Conservation (phyloP, 1,140 invertebrate species). For the Drosophila navojoa region DNA sequence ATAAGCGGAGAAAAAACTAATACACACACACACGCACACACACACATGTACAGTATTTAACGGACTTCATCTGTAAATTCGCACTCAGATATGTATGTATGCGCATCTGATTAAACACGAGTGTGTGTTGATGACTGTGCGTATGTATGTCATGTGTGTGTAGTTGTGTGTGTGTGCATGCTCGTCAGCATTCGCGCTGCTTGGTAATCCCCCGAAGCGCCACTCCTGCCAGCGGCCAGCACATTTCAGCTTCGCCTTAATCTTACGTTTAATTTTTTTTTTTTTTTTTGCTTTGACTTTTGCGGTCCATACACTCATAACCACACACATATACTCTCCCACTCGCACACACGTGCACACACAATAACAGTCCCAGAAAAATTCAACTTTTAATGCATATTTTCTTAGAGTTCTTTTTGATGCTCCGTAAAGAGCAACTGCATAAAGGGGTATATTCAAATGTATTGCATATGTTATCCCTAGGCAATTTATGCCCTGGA, state of each 20-base stretch:
- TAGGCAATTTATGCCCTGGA: too few relatives aligned
- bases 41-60: conserved; percentile 1
- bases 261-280: conserved; percentile 74
- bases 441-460: not conserved
- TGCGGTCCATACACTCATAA: conserved; percentile 31
- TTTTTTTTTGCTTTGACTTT: conserved; percentile 76
- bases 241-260: conserved; percentile 66
- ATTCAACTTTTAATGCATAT: conserved; percentile 54
- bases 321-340: not conserved
- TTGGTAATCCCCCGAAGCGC: conserved; percentile 54
- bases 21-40: conserved; percentile 34
- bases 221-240: conserved; percentile 23
- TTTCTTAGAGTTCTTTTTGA: conserved; percentile 28
- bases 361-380: not conserved
- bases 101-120: conserved; percentile 77
- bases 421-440: not conserved
- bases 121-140: conserved; percentile 45
- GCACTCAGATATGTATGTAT: conserved; percentile 75
- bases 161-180: conserved; percentile 13
- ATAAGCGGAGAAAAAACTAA: conserved; percentile 7
- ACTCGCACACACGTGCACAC: not conserved
- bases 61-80: conserved; percentile 44
- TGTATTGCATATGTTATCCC: not conserved
- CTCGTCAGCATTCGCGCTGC: conserved; percentile 32
- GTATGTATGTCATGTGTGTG: conserved; percentile 13